Evolutionary conservation across 2,113 vertebrate genomes (phyloP).

Genomic region (Columba livia): DNA sequence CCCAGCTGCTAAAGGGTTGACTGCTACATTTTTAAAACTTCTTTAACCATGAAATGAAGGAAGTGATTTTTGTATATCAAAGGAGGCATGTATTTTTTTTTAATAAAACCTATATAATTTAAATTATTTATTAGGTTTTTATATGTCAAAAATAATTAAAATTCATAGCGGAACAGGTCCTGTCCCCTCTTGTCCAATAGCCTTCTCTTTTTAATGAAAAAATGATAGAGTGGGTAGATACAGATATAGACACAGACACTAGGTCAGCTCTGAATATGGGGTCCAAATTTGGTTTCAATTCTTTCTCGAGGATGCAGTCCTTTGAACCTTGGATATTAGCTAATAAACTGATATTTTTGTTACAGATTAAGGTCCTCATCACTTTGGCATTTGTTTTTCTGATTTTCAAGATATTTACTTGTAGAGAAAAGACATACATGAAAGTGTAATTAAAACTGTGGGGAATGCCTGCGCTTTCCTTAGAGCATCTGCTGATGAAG

Average conservation of each 20-base stretch:
- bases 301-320: neutral
- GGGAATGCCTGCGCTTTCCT: neutral
- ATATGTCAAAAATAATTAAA: neutral
- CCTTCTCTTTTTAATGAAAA: neutral
- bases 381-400: neutral
- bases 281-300: neutral
- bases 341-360: neutral
- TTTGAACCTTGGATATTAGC: neutral
- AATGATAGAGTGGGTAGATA: neutral
- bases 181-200: neutral
- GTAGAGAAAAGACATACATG: accelerated
- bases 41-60: neutral
- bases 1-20: neutral
- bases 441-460: neutral
- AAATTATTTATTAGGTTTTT: neutral
- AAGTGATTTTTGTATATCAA: neutral
- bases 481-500: neutral
- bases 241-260: neutral
- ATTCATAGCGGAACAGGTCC: neutral
- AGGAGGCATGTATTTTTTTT: neutral
- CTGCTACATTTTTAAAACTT: neutral
- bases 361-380: neutral
- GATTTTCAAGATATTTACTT: neutral
- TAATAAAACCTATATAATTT: neutral
- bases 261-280: neutral